A percentile compares a stretch with the other conserved stretches of the same genome.
These are phyloP conservation scores for Drosophila barbarae DNA, from an alignment of 2,888 invertebrate species.

Conservation along the genomic window DNA sequence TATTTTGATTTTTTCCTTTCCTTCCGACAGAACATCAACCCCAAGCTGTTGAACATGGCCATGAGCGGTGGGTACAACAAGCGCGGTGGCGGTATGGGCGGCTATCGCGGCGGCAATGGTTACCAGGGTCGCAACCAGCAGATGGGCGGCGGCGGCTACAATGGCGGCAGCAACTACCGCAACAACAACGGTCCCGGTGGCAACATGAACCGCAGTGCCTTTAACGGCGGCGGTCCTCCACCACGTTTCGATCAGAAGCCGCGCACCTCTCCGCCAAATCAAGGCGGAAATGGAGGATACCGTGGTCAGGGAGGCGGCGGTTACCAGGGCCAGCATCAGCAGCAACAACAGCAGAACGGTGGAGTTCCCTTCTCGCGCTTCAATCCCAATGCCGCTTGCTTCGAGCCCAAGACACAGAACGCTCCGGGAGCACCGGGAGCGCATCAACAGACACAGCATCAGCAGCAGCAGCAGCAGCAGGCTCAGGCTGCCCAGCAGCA, in stretches of 20 bases:
- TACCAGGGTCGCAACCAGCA: slow-evolving; percentile 71
- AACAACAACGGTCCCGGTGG: slow-evolving; percentile 34
- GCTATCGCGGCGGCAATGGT: slow-evolving; percentile 62
- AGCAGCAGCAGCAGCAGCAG: slow-evolving; percentile 52
- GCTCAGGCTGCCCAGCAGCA: slow-evolving; percentile 48
- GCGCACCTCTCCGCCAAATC: slow-evolving; percentile 55
- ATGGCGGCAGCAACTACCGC: slow-evolving; percentile 53
- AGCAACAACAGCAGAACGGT: slow-evolving; percentile 41
- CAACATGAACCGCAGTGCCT: slow-evolving; percentile 51
- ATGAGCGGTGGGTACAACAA: slow-evolving; percentile 75
- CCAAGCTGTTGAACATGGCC: slow-evolving; percentile 89
- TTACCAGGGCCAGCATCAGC: slow-evolving; percentile 53
- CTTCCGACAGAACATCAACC: slow-evolving; percentile 86
- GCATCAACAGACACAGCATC: slow-evolving; percentile 22
- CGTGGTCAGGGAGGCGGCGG: slow-evolving; percentile 44
- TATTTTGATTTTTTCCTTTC: not conserved
- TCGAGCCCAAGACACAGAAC: slow-evolving; percentile 59
- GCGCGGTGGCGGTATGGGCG: slow-evolving; percentile 63
- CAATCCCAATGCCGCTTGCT: slow-evolving; percentile 69
- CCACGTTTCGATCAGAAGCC: slow-evolving; percentile 58
- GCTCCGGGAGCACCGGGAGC: slow-evolving; percentile 37
- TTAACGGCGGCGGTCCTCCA: slow-evolving; percentile 47
- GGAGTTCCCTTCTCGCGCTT: slow-evolving; percentile 62
- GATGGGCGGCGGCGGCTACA: slow-evolving; percentile 57
- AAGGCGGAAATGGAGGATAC: slow-evolving; percentile 48